Conservation (phyloP, 2,797 vertebrate species). For the Sebastes hubbsi region DNA sequence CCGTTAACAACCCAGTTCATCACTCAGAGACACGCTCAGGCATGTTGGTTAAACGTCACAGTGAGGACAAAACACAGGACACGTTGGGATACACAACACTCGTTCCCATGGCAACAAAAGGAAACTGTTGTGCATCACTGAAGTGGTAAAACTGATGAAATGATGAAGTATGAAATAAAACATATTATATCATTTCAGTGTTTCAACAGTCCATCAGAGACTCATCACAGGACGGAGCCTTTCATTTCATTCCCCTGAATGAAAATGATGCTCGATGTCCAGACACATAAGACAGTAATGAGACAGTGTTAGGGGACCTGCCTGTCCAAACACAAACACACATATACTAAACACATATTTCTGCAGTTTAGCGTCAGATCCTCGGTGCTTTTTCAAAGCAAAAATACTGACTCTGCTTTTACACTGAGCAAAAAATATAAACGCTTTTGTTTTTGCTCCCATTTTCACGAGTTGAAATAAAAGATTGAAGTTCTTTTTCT, state of each 20-base stretch:
- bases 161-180: conserved; percentile 40
- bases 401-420: background rate
- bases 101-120: conserved; percentile 4
- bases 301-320: conserved; percentile 42
- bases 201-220: conserved; percentile 19
- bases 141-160: conserved; percentile 32
- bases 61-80: conserved; percentile 6
- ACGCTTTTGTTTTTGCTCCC: background rate
- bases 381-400: background rate
- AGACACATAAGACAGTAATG: background rate
- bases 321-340: conserved; percentile 22
- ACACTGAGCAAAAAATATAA: background rate
- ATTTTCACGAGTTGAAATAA: background rate
- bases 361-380: background rate
- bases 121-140: conserved; percentile 48
- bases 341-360: background rate
- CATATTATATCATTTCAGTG: conserved; percentile 61
- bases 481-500: background rate
- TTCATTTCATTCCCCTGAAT: conserved; percentile 50
- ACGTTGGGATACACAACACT: conserved; percentile 46
- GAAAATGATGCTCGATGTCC: conserved; percentile 51
- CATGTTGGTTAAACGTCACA: conserved; percentile 11
- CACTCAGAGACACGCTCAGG: conserved; percentile 24
- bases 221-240: conserved; percentile 21
- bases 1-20: conserved; percentile 31